Evolutionary conservation across 2,797 vertebrate species (phyloP).

Genomic region (Pseudomugil tenellus): DNA sequence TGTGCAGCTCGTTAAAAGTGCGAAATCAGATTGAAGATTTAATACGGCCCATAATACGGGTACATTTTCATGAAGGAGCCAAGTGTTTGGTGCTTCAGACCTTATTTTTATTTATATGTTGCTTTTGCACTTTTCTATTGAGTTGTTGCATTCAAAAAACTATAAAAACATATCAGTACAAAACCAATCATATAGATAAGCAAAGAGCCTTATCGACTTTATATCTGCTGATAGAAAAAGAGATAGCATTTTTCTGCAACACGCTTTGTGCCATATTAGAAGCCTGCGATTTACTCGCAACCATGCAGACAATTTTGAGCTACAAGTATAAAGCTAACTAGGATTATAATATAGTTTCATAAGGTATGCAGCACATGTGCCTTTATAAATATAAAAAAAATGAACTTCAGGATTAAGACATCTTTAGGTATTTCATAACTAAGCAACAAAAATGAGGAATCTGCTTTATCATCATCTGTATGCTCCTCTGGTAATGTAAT

Average conservation of each 20-base stretch:
- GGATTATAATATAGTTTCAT: not conserved
- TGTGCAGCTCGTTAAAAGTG: not conserved
- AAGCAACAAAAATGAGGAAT: conserved; percentile 37
- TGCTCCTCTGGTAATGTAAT: conserved; percentile 60
- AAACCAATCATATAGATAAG: too few relatives aligned
- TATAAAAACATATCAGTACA: too few relatives aligned
- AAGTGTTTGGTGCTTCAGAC: too few relatives aligned
- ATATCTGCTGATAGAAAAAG: too few relatives aligned
- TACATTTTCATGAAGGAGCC: not conserved
- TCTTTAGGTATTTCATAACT: conserved; percentile 11
- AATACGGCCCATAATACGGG: not conserved
- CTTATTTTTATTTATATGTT: too few relatives aligned
- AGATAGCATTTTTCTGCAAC: not conserved
- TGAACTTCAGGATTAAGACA: not conserved
- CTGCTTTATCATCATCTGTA: conserved; percentile 29
- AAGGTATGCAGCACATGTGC: not conserved
- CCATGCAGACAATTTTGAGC: not conserved
- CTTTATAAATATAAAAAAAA: not conserved
- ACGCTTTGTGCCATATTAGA: not conserved
- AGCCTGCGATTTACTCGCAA: not conserved
- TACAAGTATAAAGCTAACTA: not conserved
- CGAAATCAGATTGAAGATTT: not conserved
- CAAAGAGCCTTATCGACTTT: too few relatives aligned
- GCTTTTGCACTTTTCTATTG: too few relatives aligned
- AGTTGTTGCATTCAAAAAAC: too few relatives aligned